Conservation (phyloP, 2,888 invertebrate species). For the Halictus quadricinctus region DNA sequence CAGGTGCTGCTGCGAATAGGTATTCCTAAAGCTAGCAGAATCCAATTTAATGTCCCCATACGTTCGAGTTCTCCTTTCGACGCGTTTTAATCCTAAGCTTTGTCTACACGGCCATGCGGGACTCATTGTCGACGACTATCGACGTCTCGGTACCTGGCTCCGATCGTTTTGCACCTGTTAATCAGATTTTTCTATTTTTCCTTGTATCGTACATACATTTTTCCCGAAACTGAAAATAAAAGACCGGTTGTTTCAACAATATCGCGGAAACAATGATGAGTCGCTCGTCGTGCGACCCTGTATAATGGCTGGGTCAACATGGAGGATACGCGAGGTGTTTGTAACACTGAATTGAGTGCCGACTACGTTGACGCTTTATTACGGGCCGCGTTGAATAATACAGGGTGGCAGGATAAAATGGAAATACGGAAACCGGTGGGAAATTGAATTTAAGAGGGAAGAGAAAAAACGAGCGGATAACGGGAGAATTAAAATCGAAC, state of each 20-base stretch:
- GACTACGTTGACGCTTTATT: slow-evolving; percentile 28
- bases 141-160: background rate
- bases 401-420: slow-evolving; percentile 1
- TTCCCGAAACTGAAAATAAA: background rate
- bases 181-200: background rate
- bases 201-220: too few relatives aligned
- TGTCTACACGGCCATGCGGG: slow-evolving; percentile 9
- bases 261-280: slow-evolving; percentile 19
- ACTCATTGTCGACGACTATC: slow-evolving; percentile 35
- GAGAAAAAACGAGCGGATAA: background rate
- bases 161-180: background rate
- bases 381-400: slow-evolving; percentile 37
- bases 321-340: slow-evolving; percentile 39
- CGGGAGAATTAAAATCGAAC: background rate
- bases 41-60: slow-evolving; percentile 52
- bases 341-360: slow-evolving; percentile 30
- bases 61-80: slow-evolving; percentile 22
- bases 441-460: background rate
- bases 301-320: slow-evolving; percentile 29
- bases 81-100: slow-evolving; percentile 56
- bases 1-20: slow-evolving; percentile 58
- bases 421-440: slow-evolving; percentile 1
- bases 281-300: slow-evolving; percentile 2
- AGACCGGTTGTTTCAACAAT: background rate
- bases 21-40: slow-evolving; percentile 55